Evolutionary conservation across 2,888 invertebrate species (phyloP).

Genomic region (Noctua comes): DNA sequence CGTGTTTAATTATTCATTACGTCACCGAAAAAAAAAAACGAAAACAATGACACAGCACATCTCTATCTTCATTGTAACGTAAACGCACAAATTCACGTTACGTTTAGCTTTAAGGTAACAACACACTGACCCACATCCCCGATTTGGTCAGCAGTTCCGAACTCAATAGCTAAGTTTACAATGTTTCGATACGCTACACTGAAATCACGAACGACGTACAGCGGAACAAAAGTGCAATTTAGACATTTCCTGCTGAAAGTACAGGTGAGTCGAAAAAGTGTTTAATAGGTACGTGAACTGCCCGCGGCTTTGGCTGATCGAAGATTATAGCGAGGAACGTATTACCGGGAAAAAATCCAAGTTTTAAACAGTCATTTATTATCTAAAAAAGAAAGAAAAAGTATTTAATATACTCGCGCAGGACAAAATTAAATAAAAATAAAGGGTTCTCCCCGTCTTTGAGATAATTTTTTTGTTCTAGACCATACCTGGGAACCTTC

Average conservation of each 20-base stretch:
- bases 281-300: background rate
- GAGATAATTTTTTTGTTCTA: too few species aligned
- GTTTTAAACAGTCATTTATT: too few species aligned
- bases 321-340: background rate
- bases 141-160: slow-evolving; percentile 70
- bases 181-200: slow-evolving; percentile 56
- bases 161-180: slow-evolving; percentile 41
- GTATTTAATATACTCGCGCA: too few species aligned
- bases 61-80: background rate
- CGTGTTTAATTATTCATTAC: background rate
- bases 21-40: background rate
- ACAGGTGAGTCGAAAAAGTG: slow-evolving; percentile 40
- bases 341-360: background rate
- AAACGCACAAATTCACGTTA: slow-evolving; percentile 45
- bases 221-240: slow-evolving; percentile 79
- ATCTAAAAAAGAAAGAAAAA: too few species aligned
- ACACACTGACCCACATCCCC: slow-evolving; percentile 79
- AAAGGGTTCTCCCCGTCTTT: too few species aligned
- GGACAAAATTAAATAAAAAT: too few species aligned
- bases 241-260: slow-evolving; percentile 73
- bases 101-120: slow-evolving; percentile 24
- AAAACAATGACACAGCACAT: slow-evolving; percentile 28
- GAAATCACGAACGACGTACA: slow-evolving; percentile 73
- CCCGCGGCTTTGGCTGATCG: background rate
- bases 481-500: too few species aligned